Evolutionary conservation across 2,797 vertebrate species (phyloP).

Genomic region (Liasis olivaceus): DNA sequence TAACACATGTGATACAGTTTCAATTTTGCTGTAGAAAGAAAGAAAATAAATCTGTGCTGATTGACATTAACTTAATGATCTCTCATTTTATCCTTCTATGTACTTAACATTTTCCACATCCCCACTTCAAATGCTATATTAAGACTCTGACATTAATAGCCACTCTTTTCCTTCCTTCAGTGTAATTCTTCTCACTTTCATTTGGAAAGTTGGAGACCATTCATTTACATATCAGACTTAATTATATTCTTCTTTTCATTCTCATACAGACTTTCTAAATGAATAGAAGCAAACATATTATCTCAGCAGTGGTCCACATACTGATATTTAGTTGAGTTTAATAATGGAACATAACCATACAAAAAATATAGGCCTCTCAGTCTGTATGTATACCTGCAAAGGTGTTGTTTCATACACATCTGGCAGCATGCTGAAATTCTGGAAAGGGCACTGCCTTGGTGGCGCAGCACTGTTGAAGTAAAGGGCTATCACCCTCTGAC

Average conservation of each 20-base stretch:
- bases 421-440: conserved; percentile 29
- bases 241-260: conserved; percentile 16
- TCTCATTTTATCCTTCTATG: background rate
- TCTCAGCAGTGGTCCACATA: background rate
- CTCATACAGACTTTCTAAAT: conserved; percentile 20
- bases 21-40: background rate
- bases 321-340: conserved; percentile 25
- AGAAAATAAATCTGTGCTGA: background rate
- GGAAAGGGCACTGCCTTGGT: conserved; percentile 46
- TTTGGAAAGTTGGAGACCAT: conserved; percentile 14
- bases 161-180: background rate
- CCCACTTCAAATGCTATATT: conserved; percentile 9
- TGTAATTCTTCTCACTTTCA: conserved; percentile 1
- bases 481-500: conserved; percentile 43
- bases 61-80: conserved; percentile 4
- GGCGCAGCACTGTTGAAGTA: conserved; percentile 58
- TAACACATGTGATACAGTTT: background rate
- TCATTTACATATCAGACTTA: background rate
- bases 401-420: conserved; percentile 42
- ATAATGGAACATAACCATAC: conserved; percentile 5
- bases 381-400: background rate
- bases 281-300: conserved; percentile 11
- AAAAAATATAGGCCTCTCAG: conserved; percentile 10
- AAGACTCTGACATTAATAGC: background rate
- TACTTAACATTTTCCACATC: conserved; percentile 18